Percentiles rank a stretch among this genome's conserved stretches.
Conservation (phyloP, 2,797 vertebrate genomes). For the Rhinichthys osculus region DNA sequence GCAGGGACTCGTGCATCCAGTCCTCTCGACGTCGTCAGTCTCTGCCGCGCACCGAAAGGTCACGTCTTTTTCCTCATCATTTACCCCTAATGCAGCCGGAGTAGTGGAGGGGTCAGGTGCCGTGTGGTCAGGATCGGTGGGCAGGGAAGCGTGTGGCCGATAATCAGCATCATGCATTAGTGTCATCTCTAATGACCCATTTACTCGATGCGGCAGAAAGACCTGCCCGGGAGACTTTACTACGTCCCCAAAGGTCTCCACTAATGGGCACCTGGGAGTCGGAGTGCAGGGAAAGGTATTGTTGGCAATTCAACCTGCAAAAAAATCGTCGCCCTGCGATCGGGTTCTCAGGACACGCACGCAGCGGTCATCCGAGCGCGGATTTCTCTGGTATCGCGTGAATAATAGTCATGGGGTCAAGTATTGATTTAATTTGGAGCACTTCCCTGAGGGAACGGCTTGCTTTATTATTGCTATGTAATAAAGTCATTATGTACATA, state of each 20-base stretch:
- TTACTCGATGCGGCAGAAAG: constrained; percentile 79
- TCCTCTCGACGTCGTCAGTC: constrained; percentile 60
- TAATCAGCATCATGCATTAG: constrained; percentile 85
- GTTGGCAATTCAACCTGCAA: constrained; percentile 46
- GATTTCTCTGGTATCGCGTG: constrained; percentile 44
- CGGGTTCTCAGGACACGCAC: background rate
- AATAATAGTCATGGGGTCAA: constrained; percentile 73
- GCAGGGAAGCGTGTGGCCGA: constrained; percentile 69
- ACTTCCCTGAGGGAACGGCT: constrained; percentile 75
- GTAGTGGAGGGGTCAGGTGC: constrained; percentile 67
- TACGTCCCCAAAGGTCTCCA: constrained; percentile 73
- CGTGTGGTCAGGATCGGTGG: constrained; percentile 74
- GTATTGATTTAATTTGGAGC: constrained; percentile 75
- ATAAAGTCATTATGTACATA: constrained; percentile 76
- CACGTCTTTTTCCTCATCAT: constrained; percentile 74
- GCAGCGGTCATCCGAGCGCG: background rate
- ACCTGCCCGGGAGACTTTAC: constrained; percentile 78
- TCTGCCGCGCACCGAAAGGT: constrained; percentile 76
- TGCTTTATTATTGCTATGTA: constrained; percentile 76
- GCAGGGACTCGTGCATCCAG: constrained; percentile 1
- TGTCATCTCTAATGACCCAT: constrained; percentile 83
- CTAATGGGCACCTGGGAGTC: constrained; percentile 73
- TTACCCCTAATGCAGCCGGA: constrained; percentile 77
- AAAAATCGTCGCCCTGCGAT: background rate
- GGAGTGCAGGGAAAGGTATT: constrained; percentile 52